Percentiles rank a stretch among this genome's conserved stretches.
These are phyloP conservation scores for Polypedilum pembai DNA, from an alignment of 1,140 invertebrate species.

Conservation along the genomic window DNA sequence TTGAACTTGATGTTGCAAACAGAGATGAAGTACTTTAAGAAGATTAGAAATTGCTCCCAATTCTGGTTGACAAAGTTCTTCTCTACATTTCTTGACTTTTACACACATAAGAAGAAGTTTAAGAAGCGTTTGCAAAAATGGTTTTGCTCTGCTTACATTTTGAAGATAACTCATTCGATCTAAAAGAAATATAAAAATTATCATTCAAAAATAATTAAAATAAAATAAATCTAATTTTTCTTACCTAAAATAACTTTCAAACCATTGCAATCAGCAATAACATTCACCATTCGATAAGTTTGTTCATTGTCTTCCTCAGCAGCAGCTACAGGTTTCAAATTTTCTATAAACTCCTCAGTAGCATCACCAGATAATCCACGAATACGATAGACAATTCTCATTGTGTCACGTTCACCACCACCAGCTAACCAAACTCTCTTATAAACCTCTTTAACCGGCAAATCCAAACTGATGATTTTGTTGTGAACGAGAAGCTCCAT, in stretches of 20 bases:
- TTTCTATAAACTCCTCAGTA: constrained; percentile 97
- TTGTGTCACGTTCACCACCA: constrained; percentile 80
- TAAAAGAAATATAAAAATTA: constrained; percentile 35
- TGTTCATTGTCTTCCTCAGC: constrained; percentile 91
- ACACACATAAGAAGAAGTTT: constrained; percentile 78
- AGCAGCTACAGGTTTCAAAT: constrained; percentile 75
- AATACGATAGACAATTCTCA: constrained; percentile 99
- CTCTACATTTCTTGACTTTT: constrained; percentile 65
- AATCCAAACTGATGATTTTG: constrained; percentile 94
- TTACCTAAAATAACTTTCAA: constrained; percentile 63
- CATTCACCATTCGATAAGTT: constrained; percentile 67
- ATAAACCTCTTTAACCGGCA: constrained; percentile 90
- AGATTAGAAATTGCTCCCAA: constrained; percentile 61
- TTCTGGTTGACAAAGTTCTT: constrained; percentile 60
- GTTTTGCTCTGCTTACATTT: constrained; percentile 64
- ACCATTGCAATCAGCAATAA: constrained; percentile 74
- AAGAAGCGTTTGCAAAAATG: constrained; percentile 73
- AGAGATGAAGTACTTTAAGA: constrained; percentile 59
- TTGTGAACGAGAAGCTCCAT: constrained; percentile 99
- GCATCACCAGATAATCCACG: constrained; percentile 92
- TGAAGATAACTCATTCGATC: constrained; percentile 54
- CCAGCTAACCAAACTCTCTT: constrained; percentile 82
- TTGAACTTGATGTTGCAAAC: constrained; percentile 44
- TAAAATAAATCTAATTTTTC: too few species aligned
- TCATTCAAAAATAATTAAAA: too few species aligned